Base-by-base conservation (phyloP, 2,113 vertebrate genomes). In the Paedocypris sp. region DNA sequence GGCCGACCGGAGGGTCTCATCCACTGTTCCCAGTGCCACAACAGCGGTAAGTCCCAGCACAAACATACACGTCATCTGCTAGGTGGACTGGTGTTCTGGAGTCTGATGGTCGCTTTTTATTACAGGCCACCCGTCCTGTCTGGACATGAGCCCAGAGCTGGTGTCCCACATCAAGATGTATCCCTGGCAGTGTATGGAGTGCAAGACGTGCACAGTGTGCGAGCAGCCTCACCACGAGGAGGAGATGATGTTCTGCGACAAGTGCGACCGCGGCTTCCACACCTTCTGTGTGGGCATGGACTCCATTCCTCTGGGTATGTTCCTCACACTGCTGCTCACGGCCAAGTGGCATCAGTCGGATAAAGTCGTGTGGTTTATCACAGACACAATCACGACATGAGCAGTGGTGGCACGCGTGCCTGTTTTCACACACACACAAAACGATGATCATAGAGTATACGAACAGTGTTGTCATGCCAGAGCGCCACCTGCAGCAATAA, bases 171-270 rank as follows among this genome's bases (percentile, higher is more conserved):
- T 97, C 81, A 93, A 95, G 80, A 97, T 93, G 6, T 99, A 99
- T 58, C 89, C 86, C 4, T 99, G 95, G 95, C 95, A 99, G 77
- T 99, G 95, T 69, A 98, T 98, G 95, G 95, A 99, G 75, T 99
- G 95, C 73, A 99, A 99, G 79, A 93, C 93, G 0, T 99, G 95
- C 85, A 90, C 90, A 48, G 78, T 97, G 59, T 99, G 95, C 16
- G 86, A 93, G 79, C 91, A 98, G 75, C 95, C 95, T 49, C 93
- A 97, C 71, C 94, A 99, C 0, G 95, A 99, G 85, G 95, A 98
- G 62, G 91, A 97, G 76, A 95, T 99, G 94, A 99, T 99, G 95
- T 98, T 98, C 88, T 99, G 95, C 75, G 95, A 99, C 76, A 87
- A 92, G 60, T 99, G 95, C 82, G 95, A 99, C 77, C 83, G 95